Base-by-base conservation (phyloP, 1,140 invertebrate species). In the Cotesia glomerata region DNA sequence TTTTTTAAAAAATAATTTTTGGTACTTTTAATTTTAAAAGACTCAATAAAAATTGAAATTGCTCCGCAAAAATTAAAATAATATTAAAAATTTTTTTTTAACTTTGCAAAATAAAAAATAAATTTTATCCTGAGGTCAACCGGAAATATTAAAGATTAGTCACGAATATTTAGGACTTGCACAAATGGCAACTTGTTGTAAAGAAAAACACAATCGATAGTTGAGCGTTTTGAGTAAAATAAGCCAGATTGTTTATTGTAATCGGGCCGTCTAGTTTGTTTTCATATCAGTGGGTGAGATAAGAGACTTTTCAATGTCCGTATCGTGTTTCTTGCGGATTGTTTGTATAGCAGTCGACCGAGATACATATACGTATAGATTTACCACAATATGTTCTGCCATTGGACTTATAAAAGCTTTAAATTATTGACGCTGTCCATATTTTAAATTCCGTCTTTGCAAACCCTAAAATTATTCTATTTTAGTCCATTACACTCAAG, bases 301-400 rank as follows among this genome's bases (percentile, higher is more conserved):
- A 81, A 81, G 76, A 62, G 73, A 74, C 71, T 75, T 80, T 81
- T 78, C 69, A 79, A 75, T 80, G 69, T 78, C 76, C 73, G 71
- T 80, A 75, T 79, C 75, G 45, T 70, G 69, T 58, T 16, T 80
- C 80, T 65, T 54, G 58, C 49, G 62, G 18, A 64, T 18, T 71
- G 69, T 71, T 71, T 71, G 49, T 64, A 51, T 51, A 72, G 63
- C 35, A 45, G 65, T 59, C 36, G 49, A 72, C 49, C 14, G 54
- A 26, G 34, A 68, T 58, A 34, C 26, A 64, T 49, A 39, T 35
- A 14, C 59, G 35, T 39, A 9, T 18, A 26, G 4, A n/a, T 54
- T 14, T 18, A 58, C 18, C 16, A 8, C 9, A 18, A 7, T 18
- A 58, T 54, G 7, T 18, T 62, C 35, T 36, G 34, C 34, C 32